Base-by-base conservation (phyloP, 2,888 invertebrate genomes). In the Clanis bilineata region DNA sequence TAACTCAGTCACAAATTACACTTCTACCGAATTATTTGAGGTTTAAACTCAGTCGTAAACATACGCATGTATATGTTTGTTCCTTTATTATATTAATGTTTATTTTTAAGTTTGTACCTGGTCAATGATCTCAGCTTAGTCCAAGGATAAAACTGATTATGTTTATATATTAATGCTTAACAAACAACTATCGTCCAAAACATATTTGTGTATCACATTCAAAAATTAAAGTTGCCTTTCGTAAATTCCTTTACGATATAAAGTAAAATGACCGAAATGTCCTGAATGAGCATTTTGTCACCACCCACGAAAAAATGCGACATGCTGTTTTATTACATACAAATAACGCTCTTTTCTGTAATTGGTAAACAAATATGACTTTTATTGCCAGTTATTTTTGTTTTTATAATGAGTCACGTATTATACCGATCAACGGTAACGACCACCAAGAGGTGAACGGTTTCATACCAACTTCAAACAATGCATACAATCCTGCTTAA, bases 311-410 rank as follows among this genome's bases (percentile, higher is more conserved):
- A 28, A 51, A 51, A 51, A 9, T 9, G 1, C 45, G 12, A 6
- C 22, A 18, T 32, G 9, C 15, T 47, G 25, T 18, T 15, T 51
- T 15, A 51, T 51, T 51, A 32, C n/a, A 32, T 51, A 51, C 28
- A 15, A 47, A 47, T 47, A 18, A 51, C 28, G 28, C 18, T 51
- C 10, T 51, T 51, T 28, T 32, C 32, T 51, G 7, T n/a, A 28
- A 28, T 28, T 32, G 15, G 22, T 6, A 28, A 51, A 47, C 28
- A 23, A 18, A 51, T 56, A 36, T 43, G 18, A 21, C 36, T 51
- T 32, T 51, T 51, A 51, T 32, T 32, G 18, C 51, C 15, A 9
- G 28, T 51, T 51, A 51, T 51, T 32, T 51, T 32, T 9, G 51
- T 51, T 44, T 7, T 18, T 32, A 9, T 51, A 51, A 32, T 51